phyloP scores from a whole-genome alignment of 2,113 vertebrate genomes.

The Nannospalax galili region DNA sequence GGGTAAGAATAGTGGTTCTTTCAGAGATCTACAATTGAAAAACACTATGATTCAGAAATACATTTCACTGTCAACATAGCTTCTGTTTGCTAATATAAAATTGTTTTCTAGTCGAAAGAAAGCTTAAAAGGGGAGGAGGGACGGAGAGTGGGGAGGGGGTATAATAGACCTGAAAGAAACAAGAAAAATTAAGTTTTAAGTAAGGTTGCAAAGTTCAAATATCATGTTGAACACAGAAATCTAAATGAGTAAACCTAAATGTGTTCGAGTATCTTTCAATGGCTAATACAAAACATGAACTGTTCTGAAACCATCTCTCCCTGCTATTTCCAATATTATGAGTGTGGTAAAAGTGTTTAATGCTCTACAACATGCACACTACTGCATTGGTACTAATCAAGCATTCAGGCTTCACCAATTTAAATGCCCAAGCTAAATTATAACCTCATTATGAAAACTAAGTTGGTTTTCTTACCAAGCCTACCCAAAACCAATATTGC shows the following conservation, averaged over 20 bases:
- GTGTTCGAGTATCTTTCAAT: slow-evolving; percentile 12
- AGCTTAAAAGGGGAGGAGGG: neutral
- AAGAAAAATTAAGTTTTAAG: slow-evolving; percentile 39
- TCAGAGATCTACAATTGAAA: neutral
- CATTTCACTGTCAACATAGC: neutral
- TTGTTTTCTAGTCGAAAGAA: neutral
- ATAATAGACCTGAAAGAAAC: neutral
- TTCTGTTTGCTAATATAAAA: slow-evolving; percentile 9
- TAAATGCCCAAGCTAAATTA: slow-evolving; percentile 32
- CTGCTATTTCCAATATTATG: neutral
- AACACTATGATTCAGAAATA: slow-evolving; percentile 17
- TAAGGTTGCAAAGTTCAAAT: slow-evolving; percentile 50
- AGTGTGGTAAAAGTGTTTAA: neutral
- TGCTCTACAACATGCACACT: neutral
- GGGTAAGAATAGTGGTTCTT: neutral
- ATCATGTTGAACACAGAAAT: slow-evolving; percentile 45
- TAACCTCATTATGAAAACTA: slow-evolving; percentile 22
- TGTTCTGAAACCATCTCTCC: slow-evolving; percentile 29
- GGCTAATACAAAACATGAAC: slow-evolving; percentile 9
- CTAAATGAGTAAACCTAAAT: neutral
- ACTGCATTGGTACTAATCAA: neutral
- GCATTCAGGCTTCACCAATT: neutral
- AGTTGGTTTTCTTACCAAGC: slow-evolving; percentile 10
- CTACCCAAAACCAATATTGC: slow-evolving; percentile 18
- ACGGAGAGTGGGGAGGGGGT: no score